Conservation (phyloP, 1,140 invertebrate genomes). For the Drosophila tani region DNA sequence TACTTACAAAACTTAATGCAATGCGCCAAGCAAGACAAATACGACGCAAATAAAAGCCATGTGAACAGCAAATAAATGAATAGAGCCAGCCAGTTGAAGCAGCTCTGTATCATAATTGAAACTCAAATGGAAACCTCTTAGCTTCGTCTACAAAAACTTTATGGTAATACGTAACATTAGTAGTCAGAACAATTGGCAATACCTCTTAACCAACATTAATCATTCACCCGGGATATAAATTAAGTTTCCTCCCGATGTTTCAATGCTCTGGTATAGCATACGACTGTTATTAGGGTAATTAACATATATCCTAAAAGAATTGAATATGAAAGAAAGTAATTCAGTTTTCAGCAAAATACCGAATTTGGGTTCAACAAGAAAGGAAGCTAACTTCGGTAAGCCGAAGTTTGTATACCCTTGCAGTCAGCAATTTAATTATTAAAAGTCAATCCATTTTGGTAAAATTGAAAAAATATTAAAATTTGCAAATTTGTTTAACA, state of each 20-base stretch:
- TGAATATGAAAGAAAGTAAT: too few species aligned
- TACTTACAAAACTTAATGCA: slow-evolving; percentile 9
- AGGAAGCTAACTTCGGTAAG: too few species aligned
- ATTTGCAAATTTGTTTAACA: too few species aligned
- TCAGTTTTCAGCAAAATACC: too few species aligned
- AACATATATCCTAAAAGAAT: too few species aligned
- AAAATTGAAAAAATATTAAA: too few species aligned
- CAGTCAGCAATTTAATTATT: too few species aligned
- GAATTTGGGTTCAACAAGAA: too few species aligned
- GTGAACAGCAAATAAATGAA: neutral
- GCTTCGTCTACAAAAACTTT: neutral
- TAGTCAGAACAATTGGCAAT: neutral
- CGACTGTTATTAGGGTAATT: too few species aligned
- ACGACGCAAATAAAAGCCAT: neutral
- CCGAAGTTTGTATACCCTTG: too few species aligned
- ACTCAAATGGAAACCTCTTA: neutral
- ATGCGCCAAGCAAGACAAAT: slow-evolving; percentile 7
- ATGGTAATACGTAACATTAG: neutral
- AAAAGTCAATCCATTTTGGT: too few species aligned
- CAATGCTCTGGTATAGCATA: too few species aligned
- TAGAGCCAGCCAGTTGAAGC: neutral
- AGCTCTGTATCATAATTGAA: neutral
- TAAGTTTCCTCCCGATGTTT: neutral
- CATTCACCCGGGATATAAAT: neutral
- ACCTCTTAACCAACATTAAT: neutral